Percentiles rank a stretch among this genome's conserved stretches.
These are phyloP conservation scores for Cryptus viduatorius DNA, from an alignment of 2,888 invertebrate genomes.

Conservation along the genomic window DNA sequence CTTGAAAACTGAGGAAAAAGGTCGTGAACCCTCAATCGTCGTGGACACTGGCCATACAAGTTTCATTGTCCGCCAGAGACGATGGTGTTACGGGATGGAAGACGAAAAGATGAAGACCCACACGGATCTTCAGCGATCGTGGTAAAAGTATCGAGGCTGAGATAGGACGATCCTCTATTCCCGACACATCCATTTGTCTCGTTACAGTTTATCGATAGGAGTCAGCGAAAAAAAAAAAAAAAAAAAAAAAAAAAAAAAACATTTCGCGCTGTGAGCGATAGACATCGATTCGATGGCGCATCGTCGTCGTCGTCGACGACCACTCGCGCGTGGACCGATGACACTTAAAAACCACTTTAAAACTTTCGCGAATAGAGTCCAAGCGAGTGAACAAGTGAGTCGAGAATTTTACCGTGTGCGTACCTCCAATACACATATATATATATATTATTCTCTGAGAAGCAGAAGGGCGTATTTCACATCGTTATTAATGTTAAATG, in stretches of 20 bases:
- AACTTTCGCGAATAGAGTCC: constrained; percentile 75
- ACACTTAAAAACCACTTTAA: constrained; percentile 83
- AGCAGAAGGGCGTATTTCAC: too few relatives aligned
- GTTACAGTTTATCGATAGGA: constrained; percentile 82
- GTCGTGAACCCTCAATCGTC: constrained; percentile 15
- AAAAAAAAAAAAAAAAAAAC: background rate
- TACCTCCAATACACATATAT: background rate
- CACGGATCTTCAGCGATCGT: constrained; percentile 41
- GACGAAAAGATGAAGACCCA: constrained; percentile 49
- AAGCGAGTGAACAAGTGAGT: constrained; percentile 56
- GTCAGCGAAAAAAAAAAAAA: constrained; percentile 21
- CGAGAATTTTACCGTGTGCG: constrained; percentile 36
- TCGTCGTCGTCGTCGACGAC: constrained; percentile 61
- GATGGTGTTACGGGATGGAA: constrained; percentile 54
- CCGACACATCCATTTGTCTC: constrained; percentile 81
- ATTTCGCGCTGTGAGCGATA: constrained; percentile 20
- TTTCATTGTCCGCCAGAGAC: constrained; percentile 73
- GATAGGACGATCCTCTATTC: constrained; percentile 64
- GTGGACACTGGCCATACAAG: constrained; percentile 71
- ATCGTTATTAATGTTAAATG: too few relatives aligned
- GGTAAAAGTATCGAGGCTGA: constrained; percentile 42
- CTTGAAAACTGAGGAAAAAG: constrained; percentile 6
- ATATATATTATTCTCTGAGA: background rate
- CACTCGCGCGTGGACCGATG: constrained; percentile 75
- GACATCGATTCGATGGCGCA: constrained; percentile 42